phyloP scores from a whole-genome alignment of 2,888 invertebrate species.

The Acanthococcus lagerstroemiae region DNA sequence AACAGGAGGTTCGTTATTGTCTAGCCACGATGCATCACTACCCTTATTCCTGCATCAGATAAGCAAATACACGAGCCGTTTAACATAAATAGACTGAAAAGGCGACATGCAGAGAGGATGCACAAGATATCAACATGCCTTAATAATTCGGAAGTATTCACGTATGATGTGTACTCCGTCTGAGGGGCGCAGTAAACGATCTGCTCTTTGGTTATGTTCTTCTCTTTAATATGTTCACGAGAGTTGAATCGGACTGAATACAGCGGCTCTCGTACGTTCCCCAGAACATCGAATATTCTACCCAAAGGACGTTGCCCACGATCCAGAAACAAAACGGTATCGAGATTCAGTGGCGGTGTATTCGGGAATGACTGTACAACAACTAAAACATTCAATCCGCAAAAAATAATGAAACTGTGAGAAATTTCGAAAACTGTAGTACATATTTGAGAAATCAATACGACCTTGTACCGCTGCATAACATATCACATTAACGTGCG shows the following conservation, averaged over 20 bases:
- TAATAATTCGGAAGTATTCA: slow-evolving; percentile 61
- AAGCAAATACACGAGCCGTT: background rate
- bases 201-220: slow-evolving; percentile 56
- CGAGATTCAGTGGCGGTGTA: slow-evolving; percentile 71
- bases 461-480: too few species aligned
- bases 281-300: slow-evolving; percentile 83
- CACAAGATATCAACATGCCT: slow-evolving; percentile 46
- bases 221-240: slow-evolving; percentile 58
- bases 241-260: slow-evolving; percentile 88
- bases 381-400: slow-evolving; percentile 57
- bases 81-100: too few species aligned
- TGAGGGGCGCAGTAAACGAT: slow-evolving; percentile 75
- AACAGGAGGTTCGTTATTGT: slow-evolving; percentile 69
- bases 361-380: slow-evolving; percentile 61
- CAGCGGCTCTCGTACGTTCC: slow-evolving; percentile 70
- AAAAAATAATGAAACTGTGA: too few species aligned
- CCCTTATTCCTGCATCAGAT: slow-evolving; percentile 50
- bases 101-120: too few species aligned
- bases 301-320: slow-evolving; percentile 65
- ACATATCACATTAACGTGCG: too few species aligned
- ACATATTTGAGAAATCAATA: too few species aligned
- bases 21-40: slow-evolving; percentile 78
- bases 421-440: too few species aligned
- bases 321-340: slow-evolving; percentile 76
- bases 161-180: slow-evolving; percentile 61